Percentiles rank a stretch among this genome's conserved stretches.
These are phyloP conservation scores for Alsophila aescularia DNA, from an alignment of 2,888 invertebrate species.

Conservation along the genomic window DNA sequence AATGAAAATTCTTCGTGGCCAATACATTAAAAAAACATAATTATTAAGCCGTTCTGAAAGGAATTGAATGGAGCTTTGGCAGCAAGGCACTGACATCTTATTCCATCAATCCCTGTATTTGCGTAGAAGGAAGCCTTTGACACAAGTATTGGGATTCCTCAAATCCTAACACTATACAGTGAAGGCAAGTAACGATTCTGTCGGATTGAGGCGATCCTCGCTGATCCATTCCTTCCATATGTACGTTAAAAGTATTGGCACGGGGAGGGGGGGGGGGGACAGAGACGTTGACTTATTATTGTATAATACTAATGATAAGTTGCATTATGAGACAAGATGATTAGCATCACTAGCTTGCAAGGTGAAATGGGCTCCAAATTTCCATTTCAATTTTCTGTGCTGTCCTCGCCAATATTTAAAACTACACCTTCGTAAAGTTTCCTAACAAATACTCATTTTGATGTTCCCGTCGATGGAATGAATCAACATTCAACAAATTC, in stretches of 20 bases:
- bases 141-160: constrained; percentile 26
- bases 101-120: constrained; percentile 33
- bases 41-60: constrained; percentile 11
- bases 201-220: constrained; percentile 38
- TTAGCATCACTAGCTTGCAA: too few species aligned
- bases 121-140: constrained; percentile 36
- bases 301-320: too few species aligned
- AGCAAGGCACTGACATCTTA: constrained; percentile 12
- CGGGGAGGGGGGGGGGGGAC: background rate
- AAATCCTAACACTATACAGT: constrained; percentile 35
- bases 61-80: background rate
- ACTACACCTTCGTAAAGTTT: too few species aligned
- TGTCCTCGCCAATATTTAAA: too few species aligned
- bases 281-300: background rate
- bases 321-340: too few species aligned
- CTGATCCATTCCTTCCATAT: constrained; percentile 26
- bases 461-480: too few species aligned
- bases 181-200: constrained; percentile 33
- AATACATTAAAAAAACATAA: background rate
- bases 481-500: too few species aligned
- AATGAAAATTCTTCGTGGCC: too few species aligned
- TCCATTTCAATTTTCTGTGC: too few species aligned
- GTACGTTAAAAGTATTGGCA: background rate
- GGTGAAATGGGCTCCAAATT: too few species aligned
- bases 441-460: too few species aligned